Base-by-base conservation (phyloP, 2,888 invertebrate genomes). In the Hypercompe scribonia region DNA sequence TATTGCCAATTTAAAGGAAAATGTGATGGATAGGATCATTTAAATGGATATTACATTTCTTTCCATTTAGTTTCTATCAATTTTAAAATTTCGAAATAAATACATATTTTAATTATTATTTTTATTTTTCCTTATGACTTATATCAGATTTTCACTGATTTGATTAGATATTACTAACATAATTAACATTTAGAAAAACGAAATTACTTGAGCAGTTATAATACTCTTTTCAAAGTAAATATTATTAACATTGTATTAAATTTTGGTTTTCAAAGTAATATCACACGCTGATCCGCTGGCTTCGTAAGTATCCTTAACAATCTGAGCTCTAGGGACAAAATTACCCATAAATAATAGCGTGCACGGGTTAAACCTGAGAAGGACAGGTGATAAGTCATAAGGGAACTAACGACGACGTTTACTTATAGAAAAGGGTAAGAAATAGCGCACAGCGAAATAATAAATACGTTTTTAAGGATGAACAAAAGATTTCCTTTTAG, bases 381-480 rank as follows among this genome's bases (percentile, higher is more conserved):
- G 21, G 69, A 39, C 69, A 61, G 54, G 61, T 61, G 50, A 61
- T 69, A 69, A 70, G 63, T 70, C 33, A 63, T 42, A 63, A 42
- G 46, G 46, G 46, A 46, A 24, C 33, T 33, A 31, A 46, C 13
- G 8, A 18, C 28, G 18, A 61, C 31, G 31, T 7, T 31, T 31
- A 54, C 54, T 54, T 54, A 54, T n/a, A 61, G 61, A 31, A 61
- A 61, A 61, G 61, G 61, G 31, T 31, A 31, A 11, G 4, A 58
- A 61, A 61, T 31, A 18, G 15, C 58, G 58, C 15, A 28, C 31
- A 58, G 31, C 31, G 31, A 31, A 5, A 61, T 31, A 31, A 31
- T 61, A 46, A 11, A 46, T 46, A 3, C 2, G 39, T 28, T 39
- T 65, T n/a, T 18, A 46, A 13, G 33, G 66, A 66, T 13, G 21